phyloP scores from a whole-genome alignment of 2,113 vertebrate genomes.

The Egretta garzetta region DNA sequence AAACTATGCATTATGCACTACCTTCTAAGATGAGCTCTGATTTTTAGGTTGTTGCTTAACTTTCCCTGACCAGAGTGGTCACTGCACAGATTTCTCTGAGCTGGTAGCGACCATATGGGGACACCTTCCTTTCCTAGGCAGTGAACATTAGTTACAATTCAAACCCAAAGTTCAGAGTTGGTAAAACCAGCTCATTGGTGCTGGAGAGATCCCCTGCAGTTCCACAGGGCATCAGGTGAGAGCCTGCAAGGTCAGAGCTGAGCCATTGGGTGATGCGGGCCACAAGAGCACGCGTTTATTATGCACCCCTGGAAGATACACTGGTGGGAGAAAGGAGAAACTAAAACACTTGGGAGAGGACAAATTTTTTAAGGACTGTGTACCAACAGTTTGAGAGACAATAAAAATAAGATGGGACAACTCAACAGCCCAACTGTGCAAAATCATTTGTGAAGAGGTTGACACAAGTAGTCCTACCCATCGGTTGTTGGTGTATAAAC shows the following conservation, averaged over 20 bases:
- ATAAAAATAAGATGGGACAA: neutral
- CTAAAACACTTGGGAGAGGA: neutral
- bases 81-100: neutral
- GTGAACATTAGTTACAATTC: neutral
- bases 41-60: neutral
- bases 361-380: neutral
- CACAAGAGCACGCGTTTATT: neutral
- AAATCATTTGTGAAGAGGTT: neutral
- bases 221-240: neutral
- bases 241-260: neutral
- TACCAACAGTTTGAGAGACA: neutral
- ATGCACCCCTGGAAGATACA: neutral
- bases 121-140: neutral
- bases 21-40: rapidly evolving
- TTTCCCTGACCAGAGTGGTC: neutral
- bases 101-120: neutral
- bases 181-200: neutral
- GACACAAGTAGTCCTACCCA: neutral
- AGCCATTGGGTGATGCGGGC: neutral
- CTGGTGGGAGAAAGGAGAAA: neutral
- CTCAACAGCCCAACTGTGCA: neutral
- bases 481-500: neutral
- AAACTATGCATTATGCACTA: neutral
- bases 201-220: neutral
- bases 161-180: neutral